A percentile compares a stretch with the other conserved stretches of the same genome.
phyloP scores from a whole-genome alignment of 2,113 vertebrate genomes.

The Bothrops jararaca region DNA sequence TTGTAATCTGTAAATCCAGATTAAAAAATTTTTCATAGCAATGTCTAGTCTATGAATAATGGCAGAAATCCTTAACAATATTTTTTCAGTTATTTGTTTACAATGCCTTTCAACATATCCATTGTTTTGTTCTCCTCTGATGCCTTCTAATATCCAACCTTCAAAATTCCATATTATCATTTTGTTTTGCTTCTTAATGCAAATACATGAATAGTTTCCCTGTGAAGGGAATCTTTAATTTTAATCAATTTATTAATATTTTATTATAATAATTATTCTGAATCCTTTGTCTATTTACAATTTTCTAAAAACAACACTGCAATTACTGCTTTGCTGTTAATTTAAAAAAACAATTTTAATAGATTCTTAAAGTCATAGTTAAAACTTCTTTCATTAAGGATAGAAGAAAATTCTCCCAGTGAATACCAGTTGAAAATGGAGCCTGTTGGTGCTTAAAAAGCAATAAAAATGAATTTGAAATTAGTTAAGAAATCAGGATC shows the following conservation, averaged over 20 bases:
- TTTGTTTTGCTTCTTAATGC: too few species aligned
- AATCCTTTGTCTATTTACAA: background rate
- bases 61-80: background rate
- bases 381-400: background rate
- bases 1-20: background rate
- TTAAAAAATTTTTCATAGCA: background rate
- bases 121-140: too few species aligned
- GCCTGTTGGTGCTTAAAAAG: background rate
- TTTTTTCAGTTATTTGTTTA: background rate
- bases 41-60: background rate
- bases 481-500: background rate
- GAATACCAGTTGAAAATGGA: background rate
- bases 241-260: background rate
- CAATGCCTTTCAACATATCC: too few species aligned
- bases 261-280: background rate
- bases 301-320: background rate
- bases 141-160: too few species aligned
- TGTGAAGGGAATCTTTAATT: too few species aligned
- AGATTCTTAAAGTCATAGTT: background rate
- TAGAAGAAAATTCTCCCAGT: background rate
- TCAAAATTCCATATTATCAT: too few species aligned
- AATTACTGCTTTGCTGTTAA: background rate
- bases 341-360: background rate
- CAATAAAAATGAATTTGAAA: background rate
- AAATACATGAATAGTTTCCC: too few species aligned